Base-by-base conservation (phyloP, 2,888 invertebrate genomes). In the Clusia tigrina region DNA sequence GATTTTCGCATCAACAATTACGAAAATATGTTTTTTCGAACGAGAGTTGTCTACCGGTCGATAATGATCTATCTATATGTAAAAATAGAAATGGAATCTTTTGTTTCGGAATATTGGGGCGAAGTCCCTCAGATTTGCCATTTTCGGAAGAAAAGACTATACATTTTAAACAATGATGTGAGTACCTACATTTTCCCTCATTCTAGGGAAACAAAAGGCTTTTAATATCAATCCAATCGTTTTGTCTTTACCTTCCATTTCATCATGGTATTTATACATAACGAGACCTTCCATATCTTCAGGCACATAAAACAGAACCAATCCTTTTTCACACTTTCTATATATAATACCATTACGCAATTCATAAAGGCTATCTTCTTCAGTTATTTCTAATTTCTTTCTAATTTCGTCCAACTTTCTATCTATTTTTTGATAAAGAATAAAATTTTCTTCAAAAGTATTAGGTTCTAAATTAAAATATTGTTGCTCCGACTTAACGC, bases 121-220 rank as follows among this genome's bases (percentile, higher is more conserved):
- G 32, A 32, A 32, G 12, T 32, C 32, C 32, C 32, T 32, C 32
- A 5, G 12, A 2, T 2, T 22, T 20, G 1, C 24, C 24, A 22
- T 38, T 5, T 15, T 57, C 24, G 10, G 42, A 17, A 2, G 57
- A 57, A 42, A 17, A 57, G 2, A 22, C 42, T 22, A 57, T 57
- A 23, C 38, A 57, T n/a, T 46, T 57, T 2, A 57, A 23, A 42
- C 57, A 57, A 5, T 38, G 12, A 32, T 32, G 12, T 32, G 32
- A 32, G 5, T 32, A 9, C 32, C 32, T 32, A 32, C 32, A n/a
- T n/a, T n/a, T n/a, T n/a, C n/a, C n/a, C n/a, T n/a, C n/a, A n/a
- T n/a, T n/a, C n/a, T n/a, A n/a, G 32, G 12, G 12, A 32, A 32
- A 5, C 32, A 32, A 32, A 9, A 32, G 12, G 32, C 12, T 32